Conservation (phyloP, 2,113 vertebrate genomes). For the Burhinus bistriatus region DNA sequence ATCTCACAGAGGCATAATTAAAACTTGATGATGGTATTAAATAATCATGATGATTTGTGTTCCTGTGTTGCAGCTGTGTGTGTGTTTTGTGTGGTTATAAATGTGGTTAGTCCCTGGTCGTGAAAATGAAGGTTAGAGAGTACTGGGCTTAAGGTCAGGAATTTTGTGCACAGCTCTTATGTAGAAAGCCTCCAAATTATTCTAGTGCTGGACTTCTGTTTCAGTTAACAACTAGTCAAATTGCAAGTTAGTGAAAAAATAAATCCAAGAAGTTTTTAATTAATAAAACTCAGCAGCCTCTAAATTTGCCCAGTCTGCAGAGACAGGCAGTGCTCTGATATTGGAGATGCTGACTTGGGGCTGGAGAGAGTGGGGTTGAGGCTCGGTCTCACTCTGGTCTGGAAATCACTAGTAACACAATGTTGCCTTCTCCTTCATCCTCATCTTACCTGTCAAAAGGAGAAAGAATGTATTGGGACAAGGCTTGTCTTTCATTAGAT, state of each 20-base stretch:
- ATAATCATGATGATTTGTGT: constrained; percentile 28
- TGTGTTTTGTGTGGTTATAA: background rate
- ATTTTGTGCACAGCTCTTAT: background rate
- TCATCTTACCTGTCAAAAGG: background rate
- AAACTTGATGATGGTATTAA: constrained; percentile 35
- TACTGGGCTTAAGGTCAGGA: background rate
- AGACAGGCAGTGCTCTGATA: background rate
- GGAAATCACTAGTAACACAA: background rate
- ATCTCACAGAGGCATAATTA: background rate
- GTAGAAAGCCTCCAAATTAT: background rate
- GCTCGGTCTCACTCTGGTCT: background rate
- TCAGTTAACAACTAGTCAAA: background rate
- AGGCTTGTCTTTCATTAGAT: background rate
- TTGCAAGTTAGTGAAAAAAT: background rate
- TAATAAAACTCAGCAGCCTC: background rate
- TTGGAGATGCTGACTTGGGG: background rate
- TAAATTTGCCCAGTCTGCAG: background rate
- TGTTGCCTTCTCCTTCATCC: background rate
- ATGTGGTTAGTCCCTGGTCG: background rate
- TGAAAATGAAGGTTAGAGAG: background rate
- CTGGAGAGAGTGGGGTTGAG: background rate
- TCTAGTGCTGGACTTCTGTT: background rate
- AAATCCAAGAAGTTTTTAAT: background rate
- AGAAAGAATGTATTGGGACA: background rate
- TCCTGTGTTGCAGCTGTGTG: background rate